Conservation (phyloP, 2,113 vertebrate genomes). For the Andinoacara biseriatus region DNA sequence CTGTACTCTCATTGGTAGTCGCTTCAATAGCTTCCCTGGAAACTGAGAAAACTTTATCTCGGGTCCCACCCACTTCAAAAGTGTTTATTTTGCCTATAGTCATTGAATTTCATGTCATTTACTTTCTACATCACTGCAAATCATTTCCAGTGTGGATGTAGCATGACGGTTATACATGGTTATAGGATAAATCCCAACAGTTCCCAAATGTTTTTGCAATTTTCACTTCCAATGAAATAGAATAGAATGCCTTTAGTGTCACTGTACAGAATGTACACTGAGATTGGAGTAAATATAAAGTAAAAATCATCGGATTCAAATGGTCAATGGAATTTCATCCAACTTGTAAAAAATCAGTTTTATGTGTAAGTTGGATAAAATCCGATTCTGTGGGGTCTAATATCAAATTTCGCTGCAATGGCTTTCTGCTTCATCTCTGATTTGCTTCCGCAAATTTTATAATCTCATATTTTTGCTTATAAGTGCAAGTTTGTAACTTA, state of each 20-base stretch:
- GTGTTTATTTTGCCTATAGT: neutral
- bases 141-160: neutral
- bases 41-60: neutral
- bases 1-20: neutral
- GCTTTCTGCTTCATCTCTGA: too few relatives aligned
- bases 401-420: too few relatives aligned
- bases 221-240: neutral
- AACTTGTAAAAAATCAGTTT: too few relatives aligned
- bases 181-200: neutral
- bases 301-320: too few relatives aligned
- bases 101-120: accelerated
- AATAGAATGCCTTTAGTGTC: too few relatives aligned
- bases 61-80: accelerated
- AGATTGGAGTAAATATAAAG: neutral
- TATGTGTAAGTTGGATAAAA: too few relatives aligned
- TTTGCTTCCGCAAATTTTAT: too few relatives aligned
- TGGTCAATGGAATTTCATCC: too few relatives aligned
- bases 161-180: neutral
- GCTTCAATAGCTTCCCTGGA: neutral
- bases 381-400: too few relatives aligned
- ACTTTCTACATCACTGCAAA: neutral
- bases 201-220: neutral
- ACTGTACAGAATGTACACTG: too few relatives aligned
- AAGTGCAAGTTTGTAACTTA: too few relatives aligned
- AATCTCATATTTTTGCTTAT: too few relatives aligned